Evolutionary conservation across 2,113 vertebrate genomes (phyloP).

Genomic region (Donacobius atricapilla): DNA sequence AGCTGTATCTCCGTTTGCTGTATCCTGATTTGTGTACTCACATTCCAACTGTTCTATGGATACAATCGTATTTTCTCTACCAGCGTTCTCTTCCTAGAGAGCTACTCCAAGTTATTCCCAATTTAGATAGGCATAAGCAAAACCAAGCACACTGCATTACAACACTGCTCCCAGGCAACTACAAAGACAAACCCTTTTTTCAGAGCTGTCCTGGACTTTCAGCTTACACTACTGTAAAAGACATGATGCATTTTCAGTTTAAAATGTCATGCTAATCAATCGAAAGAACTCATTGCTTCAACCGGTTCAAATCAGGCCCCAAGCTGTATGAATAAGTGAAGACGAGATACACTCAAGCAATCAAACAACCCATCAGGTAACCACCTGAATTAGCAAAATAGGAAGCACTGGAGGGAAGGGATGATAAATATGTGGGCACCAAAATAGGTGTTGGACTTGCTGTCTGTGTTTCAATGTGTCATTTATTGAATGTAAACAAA

Average conservation of each 20-base stretch:
- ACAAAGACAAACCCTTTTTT: not conserved
- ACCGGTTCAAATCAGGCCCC: not conserved
- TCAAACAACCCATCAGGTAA: not conserved
- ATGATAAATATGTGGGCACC: fast-evolving
- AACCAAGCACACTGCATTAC: not conserved
- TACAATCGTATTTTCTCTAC: not conserved
- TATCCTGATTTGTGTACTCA: not conserved
- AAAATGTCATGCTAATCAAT: not conserved
- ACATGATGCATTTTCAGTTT: not conserved
- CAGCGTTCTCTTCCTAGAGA: not conserved
- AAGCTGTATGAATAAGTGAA: not conserved
- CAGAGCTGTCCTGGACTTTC: not conserved
- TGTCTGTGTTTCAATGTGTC: not conserved
- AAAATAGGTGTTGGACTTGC: not conserved
- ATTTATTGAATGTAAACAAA: not conserved
- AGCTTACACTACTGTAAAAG: not conserved
- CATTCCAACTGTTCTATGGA: not conserved
- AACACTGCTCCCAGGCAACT: not conserved
- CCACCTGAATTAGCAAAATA: not conserved
- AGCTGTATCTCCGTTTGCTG: not conserved
- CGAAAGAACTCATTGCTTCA: not conserved
- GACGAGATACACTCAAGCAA: not conserved
- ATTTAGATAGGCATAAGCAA: not conserved
- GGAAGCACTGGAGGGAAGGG: not conserved
- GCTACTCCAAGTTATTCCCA: not conserved